Evolutionary conservation across 1,140 invertebrate genomes (phyloP), one percentile per base, ranked within the genome.

Genomic region (Drosophila ercepeae): DNA sequence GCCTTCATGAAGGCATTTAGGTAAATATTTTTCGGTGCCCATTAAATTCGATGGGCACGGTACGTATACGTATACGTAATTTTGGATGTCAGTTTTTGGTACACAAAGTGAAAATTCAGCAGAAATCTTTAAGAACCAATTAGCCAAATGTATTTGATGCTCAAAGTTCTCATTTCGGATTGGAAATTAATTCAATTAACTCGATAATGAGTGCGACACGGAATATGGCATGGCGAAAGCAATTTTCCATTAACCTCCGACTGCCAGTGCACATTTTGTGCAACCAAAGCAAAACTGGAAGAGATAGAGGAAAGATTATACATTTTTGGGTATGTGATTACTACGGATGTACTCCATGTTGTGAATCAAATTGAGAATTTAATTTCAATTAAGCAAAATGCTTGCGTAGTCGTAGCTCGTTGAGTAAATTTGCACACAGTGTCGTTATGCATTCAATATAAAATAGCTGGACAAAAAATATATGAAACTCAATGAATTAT

Each of bases 171-270:
- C 23, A 60, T 68, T 39, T 39, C 9, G 29, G 32, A 68, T 67
- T 74, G 54, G 42, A 74, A 74, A 78, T 78, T 68, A 78, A 78
- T 78, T 78, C 27, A 77, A 77, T 77, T 73, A 60, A 78, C 50
- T 55, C 50, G 63, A 55, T 65, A 77, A 73, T 78, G 75, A 54
- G 32, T 65, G n/a, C 44, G 53, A 50, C 53, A 78, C 34, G 23
- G 21, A 34, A 46, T 71, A 50, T 16, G 25, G n/a, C 13, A 11
- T 42, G 3, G 36, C 14, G 57, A 63, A 18, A 14, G 23, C 44
- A 14, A 32, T 51, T 50, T 44, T 41, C 34, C 54, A 59, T 54
- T 11, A 50, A 34, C 54, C 59, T 55, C 19, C n/a, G 59, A 16
- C 14, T 19, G 41, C 41, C 55, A 61, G 1, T 25, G 49, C 59